These are phyloP conservation scores for Oreochromis niloticus DNA, from an alignment of 2,113 vertebrate species.

Conservation along the genomic window DNA sequence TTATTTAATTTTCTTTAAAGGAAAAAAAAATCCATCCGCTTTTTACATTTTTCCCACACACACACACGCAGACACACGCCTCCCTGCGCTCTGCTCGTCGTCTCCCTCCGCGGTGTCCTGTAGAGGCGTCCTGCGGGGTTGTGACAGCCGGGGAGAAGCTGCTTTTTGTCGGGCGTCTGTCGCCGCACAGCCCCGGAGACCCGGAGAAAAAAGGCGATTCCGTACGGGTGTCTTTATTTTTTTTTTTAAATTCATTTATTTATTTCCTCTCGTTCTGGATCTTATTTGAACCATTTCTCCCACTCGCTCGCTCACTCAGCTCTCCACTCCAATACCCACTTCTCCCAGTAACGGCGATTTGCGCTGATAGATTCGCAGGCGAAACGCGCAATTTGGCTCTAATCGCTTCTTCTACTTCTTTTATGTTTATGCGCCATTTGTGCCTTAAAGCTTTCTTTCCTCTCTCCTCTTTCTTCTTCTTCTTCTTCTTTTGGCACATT, in stretches of 20 bases:
- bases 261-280: background rate
- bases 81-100: background rate
- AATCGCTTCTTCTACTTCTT: conserved; percentile 17
- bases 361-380: background rate
- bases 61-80: background rate
- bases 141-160: background rate
- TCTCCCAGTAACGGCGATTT: conserved; percentile 1
- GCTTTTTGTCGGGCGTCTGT: conserved; percentile 7
- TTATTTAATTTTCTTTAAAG: background rate
- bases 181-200: background rate
- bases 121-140: background rate
- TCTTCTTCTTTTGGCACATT: background rate
- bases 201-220: conserved; percentile 2
- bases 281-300: background rate
- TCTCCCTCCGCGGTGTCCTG: background rate
- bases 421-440: conserved; percentile 39
- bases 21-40: background rate
- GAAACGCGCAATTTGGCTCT: background rate
- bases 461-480: background rate
- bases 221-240: background rate
- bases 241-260: background rate
- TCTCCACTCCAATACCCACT: background rate
- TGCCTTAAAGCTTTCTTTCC: conserved; percentile 8
- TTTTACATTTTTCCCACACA: background rate
- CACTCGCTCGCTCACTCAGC: background rate